A percentile compares a stretch with the other conserved stretches of the same genome.
These are phyloP conservation scores for Xyrichtys novacula DNA, from an alignment of 2,797 vertebrate species.

Conservation along the genomic window DNA sequence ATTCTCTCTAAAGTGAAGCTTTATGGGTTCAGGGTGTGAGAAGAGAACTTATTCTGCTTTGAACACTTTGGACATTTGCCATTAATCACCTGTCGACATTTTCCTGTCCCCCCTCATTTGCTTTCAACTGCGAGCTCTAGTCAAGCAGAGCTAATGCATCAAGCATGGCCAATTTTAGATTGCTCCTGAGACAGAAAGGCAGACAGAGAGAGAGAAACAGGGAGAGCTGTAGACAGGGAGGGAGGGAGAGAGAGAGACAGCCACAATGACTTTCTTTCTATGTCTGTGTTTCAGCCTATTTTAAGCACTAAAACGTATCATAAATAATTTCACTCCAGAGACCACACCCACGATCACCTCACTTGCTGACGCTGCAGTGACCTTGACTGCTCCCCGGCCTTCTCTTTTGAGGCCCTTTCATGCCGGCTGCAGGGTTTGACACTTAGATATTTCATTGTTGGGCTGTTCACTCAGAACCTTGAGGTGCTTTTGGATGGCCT, in stretches of 20 bases:
- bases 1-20: background rate
- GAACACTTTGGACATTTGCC: slow-evolving; percentile 21
- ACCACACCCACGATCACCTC: slow-evolving; percentile 27
- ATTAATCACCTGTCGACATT: slow-evolving; percentile 49
- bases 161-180: slow-evolving; percentile 69
- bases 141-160: slow-evolving; percentile 55
- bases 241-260: slow-evolving; percentile 27
- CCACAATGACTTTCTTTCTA: slow-evolving; percentile 39
- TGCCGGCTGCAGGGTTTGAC: slow-evolving; percentile 24
- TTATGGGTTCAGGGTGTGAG: background rate
- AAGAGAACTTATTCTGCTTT: slow-evolving; percentile 27
- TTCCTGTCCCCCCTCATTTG: slow-evolving; percentile 32
- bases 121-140: slow-evolving; percentile 44
- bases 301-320: slow-evolving; percentile 40
- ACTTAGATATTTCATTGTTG: slow-evolving; percentile 36
- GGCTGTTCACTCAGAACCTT: slow-evolving; percentile 6
- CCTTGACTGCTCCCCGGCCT: slow-evolving; percentile 49
- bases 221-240: slow-evolving; percentile 29
- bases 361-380: slow-evolving; percentile 34
- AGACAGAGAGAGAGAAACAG: slow-evolving; percentile 34
- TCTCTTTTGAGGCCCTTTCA: slow-evolving; percentile 3
- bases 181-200: slow-evolving; percentile 48
- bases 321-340: slow-evolving; percentile 41
- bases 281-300: slow-evolving; percentile 40
- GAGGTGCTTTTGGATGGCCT: slow-evolving; percentile 47